Base-by-base conservation (phyloP, 1,140 invertebrate genomes). In the Metaphire vulgaris region DNA sequence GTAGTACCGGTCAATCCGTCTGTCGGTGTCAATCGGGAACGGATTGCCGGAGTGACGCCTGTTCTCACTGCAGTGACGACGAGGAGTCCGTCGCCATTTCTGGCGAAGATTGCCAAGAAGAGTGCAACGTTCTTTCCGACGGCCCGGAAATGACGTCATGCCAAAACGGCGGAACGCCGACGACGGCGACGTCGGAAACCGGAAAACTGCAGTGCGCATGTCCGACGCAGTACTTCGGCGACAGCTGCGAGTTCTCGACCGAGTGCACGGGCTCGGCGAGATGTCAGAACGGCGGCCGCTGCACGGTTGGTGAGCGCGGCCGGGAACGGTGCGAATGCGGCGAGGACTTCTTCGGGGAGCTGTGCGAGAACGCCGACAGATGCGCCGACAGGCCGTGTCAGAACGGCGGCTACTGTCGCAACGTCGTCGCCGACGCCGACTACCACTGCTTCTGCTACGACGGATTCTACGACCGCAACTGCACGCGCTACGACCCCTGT, bases 391-490 rank as follows among this genome's bases (percentile, higher is more conserved):
- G 6, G 6, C 41, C 41, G 41, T 56, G 41, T 56, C 41, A 56
- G 41, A 56, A 56, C 41, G 41, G 41, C 6, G 41, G 41, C 41
- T 56, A 56, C 41, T 56, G 41, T 56, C 41, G 41, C 41, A 56
- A 56, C 41, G 6, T 56, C 6, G 6, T 21, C 41, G 41, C 32
- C 12, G 73, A 76, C 16, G 31, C 2, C 1, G 67, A 56, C 15
- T 76, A 65, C 74, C 16, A 67, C 30, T 80, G 79, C 74, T 64
- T 67, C 21, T 80, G 79, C 41, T 33, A 56, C 21, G 26, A 72
- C 68, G 73, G 77, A 28, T 79, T 74, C 34, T 76, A 79, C 65
- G 79, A 75, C 28, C 21, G 28, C 31, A 75, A 79, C 32, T 80
- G 79, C 73, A 67, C 76, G 31, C n/a, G 26, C 33, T 76, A 72